Percentiles rank a stretch among this genome's conserved stretches.
phyloP scores from a whole-genome alignment of 2,888 invertebrate species.

The Entomobrya proxima region DNA sequence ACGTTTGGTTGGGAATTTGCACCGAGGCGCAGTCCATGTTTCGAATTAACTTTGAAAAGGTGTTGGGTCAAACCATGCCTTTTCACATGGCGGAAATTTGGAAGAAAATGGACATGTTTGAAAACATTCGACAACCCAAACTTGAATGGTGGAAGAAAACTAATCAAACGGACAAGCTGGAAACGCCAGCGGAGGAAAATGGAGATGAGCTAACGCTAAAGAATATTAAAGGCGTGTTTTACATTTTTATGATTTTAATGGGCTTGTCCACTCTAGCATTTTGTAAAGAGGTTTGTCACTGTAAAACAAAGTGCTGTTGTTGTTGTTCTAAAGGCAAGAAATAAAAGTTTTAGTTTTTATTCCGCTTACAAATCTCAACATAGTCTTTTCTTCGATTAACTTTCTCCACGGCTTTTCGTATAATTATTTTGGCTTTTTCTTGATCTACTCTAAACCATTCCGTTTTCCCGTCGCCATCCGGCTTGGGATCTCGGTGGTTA shows the following conservation, averaged over 20 bases:
- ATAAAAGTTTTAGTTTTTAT: too few relatives aligned
- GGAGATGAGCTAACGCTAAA: slow-evolving; percentile 54
- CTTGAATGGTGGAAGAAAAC: slow-evolving; percentile 64
- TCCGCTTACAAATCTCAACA: too few relatives aligned
- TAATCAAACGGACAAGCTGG: slow-evolving; percentile 61
- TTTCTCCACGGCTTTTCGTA: too few relatives aligned
- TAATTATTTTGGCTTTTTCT: too few relatives aligned
- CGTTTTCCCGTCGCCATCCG: too few relatives aligned
- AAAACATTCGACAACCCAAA: slow-evolving; percentile 59
- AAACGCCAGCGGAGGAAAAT: slow-evolving; percentile 4
- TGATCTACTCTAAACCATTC: too few relatives aligned
- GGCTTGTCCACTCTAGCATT: too few relatives aligned
- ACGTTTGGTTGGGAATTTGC: slow-evolving; percentile 41
- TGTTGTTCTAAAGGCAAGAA: too few relatives aligned
- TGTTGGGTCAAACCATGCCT: slow-evolving; percentile 37
- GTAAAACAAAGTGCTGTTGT: too few relatives aligned
- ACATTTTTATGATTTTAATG: slow-evolving; percentile 17
- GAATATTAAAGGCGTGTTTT: slow-evolving; percentile 58
- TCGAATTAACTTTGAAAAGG: slow-evolving; percentile 49
- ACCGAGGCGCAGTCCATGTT: slow-evolving; percentile 58
- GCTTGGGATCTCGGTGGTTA: too few relatives aligned
- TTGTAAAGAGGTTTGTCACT: too few relatives aligned
- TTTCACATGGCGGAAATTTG: slow-evolving; percentile 48
- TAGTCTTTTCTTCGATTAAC: too few relatives aligned
- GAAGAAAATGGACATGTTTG: slow-evolving; percentile 55